Conservation (phyloP, 2,797 vertebrate species). For the Paramormyrops hopkinsi region DNA sequence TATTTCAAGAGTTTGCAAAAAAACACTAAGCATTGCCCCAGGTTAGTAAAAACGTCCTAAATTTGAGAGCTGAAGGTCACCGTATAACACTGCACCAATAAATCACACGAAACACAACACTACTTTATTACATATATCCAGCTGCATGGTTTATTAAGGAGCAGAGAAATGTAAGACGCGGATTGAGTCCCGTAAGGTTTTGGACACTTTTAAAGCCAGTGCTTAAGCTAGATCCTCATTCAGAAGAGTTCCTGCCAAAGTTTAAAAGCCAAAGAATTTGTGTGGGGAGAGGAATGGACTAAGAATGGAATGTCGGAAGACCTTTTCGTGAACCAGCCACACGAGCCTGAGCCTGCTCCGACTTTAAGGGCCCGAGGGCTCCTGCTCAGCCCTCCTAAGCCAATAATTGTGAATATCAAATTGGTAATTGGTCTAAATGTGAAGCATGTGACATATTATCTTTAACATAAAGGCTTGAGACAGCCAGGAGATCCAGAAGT, state of each 20-base stretch:
- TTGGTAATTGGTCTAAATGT: constrained; percentile 11
- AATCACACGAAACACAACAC: neutral
- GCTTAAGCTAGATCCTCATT: neutral
- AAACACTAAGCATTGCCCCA: neutral
- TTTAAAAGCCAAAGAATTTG: neutral
- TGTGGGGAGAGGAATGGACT: neutral
- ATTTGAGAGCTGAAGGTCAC: neutral
- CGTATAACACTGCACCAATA: neutral
- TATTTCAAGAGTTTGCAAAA: neutral
- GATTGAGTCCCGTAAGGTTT: neutral
- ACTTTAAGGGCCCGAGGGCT: neutral
- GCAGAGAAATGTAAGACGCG: neutral
- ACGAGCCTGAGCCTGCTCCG: neutral
- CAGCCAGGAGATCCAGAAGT: neutral
- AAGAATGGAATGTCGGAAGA: neutral
- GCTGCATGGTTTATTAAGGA: neutral
- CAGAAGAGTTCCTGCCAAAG: neutral
- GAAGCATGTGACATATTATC: neutral
- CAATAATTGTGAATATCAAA: constrained; percentile 9
- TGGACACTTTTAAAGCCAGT: neutral
- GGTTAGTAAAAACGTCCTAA: neutral
- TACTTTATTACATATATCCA: neutral
- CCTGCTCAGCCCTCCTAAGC: neutral
- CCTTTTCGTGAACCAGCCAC: neutral
- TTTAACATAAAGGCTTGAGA: neutral